phyloP scores from a whole-genome alignment of 2,113 vertebrate species.

The Litocranius walleri region DNA sequence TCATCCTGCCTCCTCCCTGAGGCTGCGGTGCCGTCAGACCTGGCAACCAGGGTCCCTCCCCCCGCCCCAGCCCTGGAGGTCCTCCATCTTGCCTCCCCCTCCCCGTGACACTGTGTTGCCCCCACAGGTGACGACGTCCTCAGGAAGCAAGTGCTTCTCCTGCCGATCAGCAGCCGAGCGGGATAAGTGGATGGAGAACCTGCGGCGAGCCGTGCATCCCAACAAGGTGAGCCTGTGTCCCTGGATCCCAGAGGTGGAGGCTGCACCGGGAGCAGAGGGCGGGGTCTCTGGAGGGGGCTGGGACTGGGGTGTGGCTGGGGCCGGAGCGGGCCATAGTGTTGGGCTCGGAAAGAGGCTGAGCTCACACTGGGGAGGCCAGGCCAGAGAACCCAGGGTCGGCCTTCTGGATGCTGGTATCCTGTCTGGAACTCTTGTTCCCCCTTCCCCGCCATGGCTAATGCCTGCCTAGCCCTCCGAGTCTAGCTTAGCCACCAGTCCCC shows the following conservation, averaged over 20 bases:
- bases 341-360: neutral
- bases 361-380: neutral
- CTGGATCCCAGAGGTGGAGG: neutral
- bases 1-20: neutral
- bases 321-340: fast-evolving
- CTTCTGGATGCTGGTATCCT: neutral
- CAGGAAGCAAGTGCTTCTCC: constrained; percentile 98
- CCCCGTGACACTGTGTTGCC: neutral
- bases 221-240: constrained; percentile 88
- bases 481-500: neutral
- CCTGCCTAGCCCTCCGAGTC: neutral
- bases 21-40: neutral
- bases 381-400: neutral
- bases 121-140: constrained; percentile 93
- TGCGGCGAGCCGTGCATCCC: constrained; percentile 95
- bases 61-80: neutral
- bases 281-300: too few species aligned
- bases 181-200: constrained; percentile 99
- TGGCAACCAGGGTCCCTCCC: neutral
- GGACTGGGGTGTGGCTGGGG: neutral
- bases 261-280: neutral
- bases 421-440: neutral
- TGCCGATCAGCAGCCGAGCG: constrained; percentile 97
- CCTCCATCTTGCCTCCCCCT: neutral
- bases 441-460: neutral